Evolutionary conservation across 2,113 vertebrate species (phyloP).

Genomic region (Vidua chalybeata): DNA sequence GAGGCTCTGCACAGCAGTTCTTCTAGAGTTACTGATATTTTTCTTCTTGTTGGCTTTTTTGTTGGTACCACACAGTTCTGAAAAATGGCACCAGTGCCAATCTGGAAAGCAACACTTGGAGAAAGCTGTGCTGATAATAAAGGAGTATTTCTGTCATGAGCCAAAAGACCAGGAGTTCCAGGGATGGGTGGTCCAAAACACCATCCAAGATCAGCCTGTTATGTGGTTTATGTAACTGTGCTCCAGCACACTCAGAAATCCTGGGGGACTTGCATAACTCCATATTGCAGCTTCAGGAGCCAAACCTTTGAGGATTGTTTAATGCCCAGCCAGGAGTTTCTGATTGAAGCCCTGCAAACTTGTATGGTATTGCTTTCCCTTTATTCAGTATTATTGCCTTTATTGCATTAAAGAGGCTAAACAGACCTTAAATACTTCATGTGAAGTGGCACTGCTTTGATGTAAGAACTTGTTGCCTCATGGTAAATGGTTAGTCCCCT

Average conservation of each 20-base stretch:
- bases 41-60: not conserved
- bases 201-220: not conserved
- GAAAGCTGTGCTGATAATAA: not conserved
- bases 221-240: not conserved
- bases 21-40: not conserved
- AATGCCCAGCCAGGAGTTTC: not conserved
- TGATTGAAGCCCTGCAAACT: not conserved
- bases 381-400: not conserved
- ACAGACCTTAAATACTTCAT: not conserved
- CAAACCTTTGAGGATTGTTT: not conserved
- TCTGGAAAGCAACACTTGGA: accelerated
- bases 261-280: not conserved
- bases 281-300: not conserved
- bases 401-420: not conserved
- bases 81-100: not conserved
- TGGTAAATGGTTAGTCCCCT: not conserved
- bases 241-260: not conserved
- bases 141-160: not conserved
- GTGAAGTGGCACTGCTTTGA: not conserved
- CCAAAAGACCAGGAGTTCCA: not conserved
- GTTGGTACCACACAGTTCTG: not conserved
- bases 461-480: not conserved
- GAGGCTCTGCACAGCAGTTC: not conserved
- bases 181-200: not conserved
- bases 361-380: not conserved